A percentile compares a stretch with the other conserved stretches of the same genome.
phyloP scores from a whole-genome alignment of 2,888 invertebrate genomes.

The Diplazon laetatorius region DNA sequence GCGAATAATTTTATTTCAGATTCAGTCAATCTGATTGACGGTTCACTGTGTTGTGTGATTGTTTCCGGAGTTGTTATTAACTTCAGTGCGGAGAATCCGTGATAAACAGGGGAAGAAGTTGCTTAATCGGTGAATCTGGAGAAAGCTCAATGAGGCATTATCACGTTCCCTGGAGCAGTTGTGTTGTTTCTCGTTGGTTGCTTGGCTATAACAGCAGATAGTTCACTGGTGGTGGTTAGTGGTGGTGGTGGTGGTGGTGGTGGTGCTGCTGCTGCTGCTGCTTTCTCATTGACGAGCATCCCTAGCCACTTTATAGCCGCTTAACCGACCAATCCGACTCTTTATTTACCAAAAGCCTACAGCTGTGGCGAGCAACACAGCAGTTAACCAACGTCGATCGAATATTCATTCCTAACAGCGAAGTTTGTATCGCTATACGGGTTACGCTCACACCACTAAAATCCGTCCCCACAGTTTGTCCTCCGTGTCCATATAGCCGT shows the following conservation, averaged over 20 bases:
- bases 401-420: conserved; percentile 61
- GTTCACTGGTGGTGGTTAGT: conserved; percentile 29
- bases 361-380: conserved; percentile 36
- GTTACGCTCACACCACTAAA: conserved; percentile 28
- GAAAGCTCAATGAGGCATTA: conserved; percentile 55
- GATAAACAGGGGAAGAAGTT: conserved; percentile 33
- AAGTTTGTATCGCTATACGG: conserved; percentile 60
- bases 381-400: conserved; percentile 58
- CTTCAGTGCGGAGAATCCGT: conserved; percentile 18
- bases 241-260: conserved; percentile 10
- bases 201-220: background rate
- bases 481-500: background rate
- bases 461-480: background rate
- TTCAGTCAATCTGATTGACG: background rate
- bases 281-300: conserved; percentile 58
- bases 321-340: conserved; percentile 63
- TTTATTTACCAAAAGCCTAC: conserved; percentile 60
- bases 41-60: background rate
- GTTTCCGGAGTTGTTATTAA: conserved; percentile 6
- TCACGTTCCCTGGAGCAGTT: conserved; percentile 34
- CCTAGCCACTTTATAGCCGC: conserved; percentile 61
- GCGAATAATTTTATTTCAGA: background rate
- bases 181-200: conserved; percentile 42
- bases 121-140: conserved; percentile 51
- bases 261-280: conserved; percentile 39